These are phyloP conservation scores for Falco cherrug DNA, from an alignment of 2,797 vertebrate species.

Conservation along the genomic window DNA sequence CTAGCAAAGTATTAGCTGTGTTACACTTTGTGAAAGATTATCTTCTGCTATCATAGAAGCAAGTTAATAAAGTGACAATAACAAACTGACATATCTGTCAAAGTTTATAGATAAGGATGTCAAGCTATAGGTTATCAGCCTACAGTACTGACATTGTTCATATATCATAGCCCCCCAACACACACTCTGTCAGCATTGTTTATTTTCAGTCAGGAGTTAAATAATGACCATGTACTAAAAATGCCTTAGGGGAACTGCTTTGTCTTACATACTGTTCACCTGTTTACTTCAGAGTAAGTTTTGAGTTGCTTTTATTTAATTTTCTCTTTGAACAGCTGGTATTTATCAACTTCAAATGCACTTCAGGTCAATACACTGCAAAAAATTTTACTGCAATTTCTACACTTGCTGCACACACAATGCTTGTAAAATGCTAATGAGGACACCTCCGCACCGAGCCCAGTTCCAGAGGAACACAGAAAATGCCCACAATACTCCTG, in stretches of 20 bases:
- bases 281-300: conserved; percentile 72
- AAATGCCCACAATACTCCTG: background rate
- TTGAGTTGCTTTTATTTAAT: conserved; percentile 69
- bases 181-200: conserved; percentile 71
- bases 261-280: conserved; percentile 71
- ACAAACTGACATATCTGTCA: conserved; percentile 73
- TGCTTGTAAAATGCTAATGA: background rate
- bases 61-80: conserved; percentile 76
- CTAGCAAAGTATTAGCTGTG: conserved; percentile 53
- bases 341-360: conserved; percentile 72
- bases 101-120: conserved; percentile 75
- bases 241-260: conserved; percentile 70
- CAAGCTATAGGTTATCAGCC: conserved; percentile 75
- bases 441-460: background rate
- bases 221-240: conserved; percentile 74
- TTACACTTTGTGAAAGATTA: conserved; percentile 59
- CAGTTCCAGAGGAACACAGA: background rate
- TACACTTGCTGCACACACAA: conserved; percentile 16
- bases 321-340: conserved; percentile 62
- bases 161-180: conserved; percentile 72
- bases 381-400: conserved; percentile 13
- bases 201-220: conserved; percentile 75
- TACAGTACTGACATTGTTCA: conserved; percentile 65
- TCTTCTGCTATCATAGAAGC: conserved; percentile 66
- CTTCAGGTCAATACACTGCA: conserved; percentile 33